Evolutionary conservation across 2,113 vertebrate genomes (phyloP).

Genomic region (Progne subis): DNA sequence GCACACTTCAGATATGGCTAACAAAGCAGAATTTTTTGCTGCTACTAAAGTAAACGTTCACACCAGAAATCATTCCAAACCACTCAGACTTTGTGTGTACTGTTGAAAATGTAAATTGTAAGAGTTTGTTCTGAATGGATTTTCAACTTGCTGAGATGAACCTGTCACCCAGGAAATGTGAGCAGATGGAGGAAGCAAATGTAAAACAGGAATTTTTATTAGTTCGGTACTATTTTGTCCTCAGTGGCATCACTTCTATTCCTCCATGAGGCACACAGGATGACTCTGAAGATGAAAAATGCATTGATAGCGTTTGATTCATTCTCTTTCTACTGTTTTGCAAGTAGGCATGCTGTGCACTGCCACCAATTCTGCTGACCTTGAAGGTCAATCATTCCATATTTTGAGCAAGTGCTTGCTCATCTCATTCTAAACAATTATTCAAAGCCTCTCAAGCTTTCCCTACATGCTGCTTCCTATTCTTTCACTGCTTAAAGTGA

Average conservation of each 20-base stretch:
- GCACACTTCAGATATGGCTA: not conserved
- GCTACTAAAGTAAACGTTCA: not conserved
- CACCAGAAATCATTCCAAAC: not conserved
- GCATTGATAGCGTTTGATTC: not conserved
- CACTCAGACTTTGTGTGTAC: not conserved
- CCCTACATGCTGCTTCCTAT: not conserved
- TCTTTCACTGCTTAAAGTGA: not conserved
- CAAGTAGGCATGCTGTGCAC: not conserved
- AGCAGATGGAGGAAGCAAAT: not conserved
- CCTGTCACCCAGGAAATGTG: not conserved
- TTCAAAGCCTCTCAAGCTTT: not conserved
- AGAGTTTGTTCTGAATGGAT: not conserved
- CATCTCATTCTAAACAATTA: not conserved
- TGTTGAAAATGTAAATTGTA: not conserved
- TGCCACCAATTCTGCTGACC: not conserved
- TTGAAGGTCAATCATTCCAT: not conserved
- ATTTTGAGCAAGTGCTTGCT: not conserved
- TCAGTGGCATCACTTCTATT: not conserved
- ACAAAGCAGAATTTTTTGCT: not conserved
- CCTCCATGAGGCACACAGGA: not conserved
- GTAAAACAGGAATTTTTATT: not conserved
- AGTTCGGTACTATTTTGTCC: not conserved
- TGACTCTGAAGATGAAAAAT: not conserved
- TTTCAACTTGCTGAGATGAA: not conserved
- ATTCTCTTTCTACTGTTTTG: not conserved